Percentiles rank a stretch among this genome's conserved stretches.
These are phyloP conservation scores for Drosophila grimshawi DNA, from an alignment of 1,140 invertebrate species.

Conservation along the genomic window DNA sequence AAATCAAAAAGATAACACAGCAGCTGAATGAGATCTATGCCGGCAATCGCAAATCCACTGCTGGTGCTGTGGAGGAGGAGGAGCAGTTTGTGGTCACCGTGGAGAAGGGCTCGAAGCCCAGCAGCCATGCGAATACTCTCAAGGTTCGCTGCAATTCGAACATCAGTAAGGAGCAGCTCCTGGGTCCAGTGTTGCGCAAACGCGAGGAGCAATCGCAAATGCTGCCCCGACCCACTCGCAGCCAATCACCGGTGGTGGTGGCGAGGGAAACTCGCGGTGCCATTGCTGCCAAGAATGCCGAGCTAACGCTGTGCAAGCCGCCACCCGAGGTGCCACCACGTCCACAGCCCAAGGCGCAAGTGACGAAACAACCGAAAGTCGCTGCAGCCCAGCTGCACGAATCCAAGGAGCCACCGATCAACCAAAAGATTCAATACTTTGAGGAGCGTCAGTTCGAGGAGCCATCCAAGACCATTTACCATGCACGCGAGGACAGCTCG, in stretches of 20 bases:
- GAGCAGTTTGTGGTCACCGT: conserved; percentile 88
- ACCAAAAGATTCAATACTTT: conserved; percentile 92
- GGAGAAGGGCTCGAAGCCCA: conserved; percentile 80
- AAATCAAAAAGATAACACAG: conserved; percentile 92
- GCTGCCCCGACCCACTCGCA: conserved; percentile 81
- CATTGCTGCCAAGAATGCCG: conserved; percentile 86
- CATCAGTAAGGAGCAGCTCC: conserved; percentile 83
- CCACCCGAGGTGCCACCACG: conserved; percentile 32
- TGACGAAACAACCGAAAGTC: conserved; percentile 12
- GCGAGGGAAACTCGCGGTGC: conserved; percentile 88
- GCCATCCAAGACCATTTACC: conserved; percentile 85
- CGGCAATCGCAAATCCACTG: conserved; percentile 77
- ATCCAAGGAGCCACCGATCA: conserved; percentile 84
- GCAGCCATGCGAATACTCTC: conserved; percentile 83
- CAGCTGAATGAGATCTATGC: conserved; percentile 94
- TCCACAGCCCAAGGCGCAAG: conserved; percentile 19
- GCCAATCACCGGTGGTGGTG: conserved; percentile 85
- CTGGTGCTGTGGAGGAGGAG: conserved; percentile 67
- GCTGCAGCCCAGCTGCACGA: conserved; percentile 85
- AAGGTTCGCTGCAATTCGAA: conserved; percentile 90
- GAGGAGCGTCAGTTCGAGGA: conserved; percentile 87
- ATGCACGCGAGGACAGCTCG: conserved; percentile 86
- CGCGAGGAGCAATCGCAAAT: conserved; percentile 69
- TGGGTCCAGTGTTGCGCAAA: conserved; percentile 81
- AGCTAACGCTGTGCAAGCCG: conserved; percentile 56